Conservation (phyloP, 2,888 invertebrate species). For the Pasiphila rectangulata region DNA sequence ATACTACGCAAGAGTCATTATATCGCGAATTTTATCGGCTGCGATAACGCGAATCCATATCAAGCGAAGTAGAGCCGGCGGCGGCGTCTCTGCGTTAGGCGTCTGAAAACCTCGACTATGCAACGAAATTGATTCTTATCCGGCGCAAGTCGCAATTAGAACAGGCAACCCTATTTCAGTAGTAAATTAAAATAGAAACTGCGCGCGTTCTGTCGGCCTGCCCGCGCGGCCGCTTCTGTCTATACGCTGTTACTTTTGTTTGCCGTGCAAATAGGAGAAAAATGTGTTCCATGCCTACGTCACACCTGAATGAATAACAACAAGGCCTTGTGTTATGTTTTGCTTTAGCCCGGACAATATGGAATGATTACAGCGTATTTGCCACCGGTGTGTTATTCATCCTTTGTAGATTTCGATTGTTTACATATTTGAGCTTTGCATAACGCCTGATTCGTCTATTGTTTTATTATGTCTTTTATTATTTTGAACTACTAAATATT, state of each 20-base stretch:
- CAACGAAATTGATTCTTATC: slow-evolving; percentile 39
- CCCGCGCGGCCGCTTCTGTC: slow-evolving; percentile 56
- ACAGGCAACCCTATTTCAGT: slow-evolving; percentile 38
- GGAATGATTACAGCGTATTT: slow-evolving; percentile 40
- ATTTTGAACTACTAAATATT: too few relatives aligned
- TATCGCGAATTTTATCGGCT: slow-evolving; percentile 58
- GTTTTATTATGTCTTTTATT: slow-evolving; percentile 5
- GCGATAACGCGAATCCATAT: slow-evolving; percentile 63
- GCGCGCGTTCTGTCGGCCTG: slow-evolving; percentile 47
- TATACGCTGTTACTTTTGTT: slow-evolving; percentile 57
- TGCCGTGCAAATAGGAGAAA: slow-evolving; percentile 71
- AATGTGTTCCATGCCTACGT: slow-evolving; percentile 68
- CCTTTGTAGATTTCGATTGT: slow-evolving; percentile 27
- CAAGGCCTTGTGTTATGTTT: slow-evolving; percentile 68
- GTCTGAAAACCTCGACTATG: slow-evolving; percentile 26
- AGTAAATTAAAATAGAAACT: slow-evolving; percentile 51
- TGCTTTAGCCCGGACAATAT: slow-evolving; percentile 47
- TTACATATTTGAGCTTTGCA: slow-evolving; percentile 20
- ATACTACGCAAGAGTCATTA: slow-evolving; percentile 54
- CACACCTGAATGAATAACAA: slow-evolving; percentile 65
- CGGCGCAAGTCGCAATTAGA: slow-evolving; percentile 40
- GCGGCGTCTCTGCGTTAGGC: slow-evolving; percentile 2
- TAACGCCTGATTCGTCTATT: slow-evolving; percentile 6
- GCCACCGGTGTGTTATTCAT: slow-evolving; percentile 31
- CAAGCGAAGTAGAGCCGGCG: slow-evolving; percentile 32